phyloP scores from a whole-genome alignment of 2,797 vertebrate genomes.

The Oreochromis grahami region DNA sequence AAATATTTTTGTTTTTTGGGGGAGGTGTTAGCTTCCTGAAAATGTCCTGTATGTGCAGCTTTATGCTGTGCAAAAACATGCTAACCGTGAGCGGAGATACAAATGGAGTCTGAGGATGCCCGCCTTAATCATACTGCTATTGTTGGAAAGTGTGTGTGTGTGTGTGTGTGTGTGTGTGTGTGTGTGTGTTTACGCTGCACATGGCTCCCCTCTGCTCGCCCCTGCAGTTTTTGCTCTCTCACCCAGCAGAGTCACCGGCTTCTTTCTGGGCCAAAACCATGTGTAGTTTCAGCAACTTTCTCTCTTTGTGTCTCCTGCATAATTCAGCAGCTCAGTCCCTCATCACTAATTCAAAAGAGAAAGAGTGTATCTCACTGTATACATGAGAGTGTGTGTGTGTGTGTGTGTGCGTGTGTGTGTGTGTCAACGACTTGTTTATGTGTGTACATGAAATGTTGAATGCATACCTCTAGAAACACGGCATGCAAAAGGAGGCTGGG shows the following conservation, averaged over 20 bases:
- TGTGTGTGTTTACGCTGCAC: background rate
- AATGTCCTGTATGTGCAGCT: rapidly evolving
- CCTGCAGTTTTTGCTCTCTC: conserved; percentile 3
- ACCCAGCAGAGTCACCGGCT: conserved; percentile 18
- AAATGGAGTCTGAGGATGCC: background rate
- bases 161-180: background rate
- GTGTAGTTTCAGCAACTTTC: conserved; percentile 66
- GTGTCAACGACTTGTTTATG: background rate
- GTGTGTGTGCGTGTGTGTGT: background rate
- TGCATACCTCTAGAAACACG: background rate
- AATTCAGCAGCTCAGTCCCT: conserved; percentile 61
- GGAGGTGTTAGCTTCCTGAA: background rate
- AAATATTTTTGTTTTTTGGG: background rate
- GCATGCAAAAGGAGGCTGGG: background rate
- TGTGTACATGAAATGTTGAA: background rate
- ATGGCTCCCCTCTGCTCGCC: background rate
- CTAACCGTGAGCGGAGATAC: background rate
- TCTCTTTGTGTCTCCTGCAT: conserved; percentile 59
- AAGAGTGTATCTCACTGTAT: conserved; percentile 35
- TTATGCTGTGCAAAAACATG: background rate
- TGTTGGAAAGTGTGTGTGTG: background rate
- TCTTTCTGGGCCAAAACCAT: conserved; percentile 33
- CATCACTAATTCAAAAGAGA: conserved; percentile 69
- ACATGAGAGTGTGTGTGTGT: background rate
- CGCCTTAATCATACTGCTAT: background rate